Evolutionary conservation across 2,888 invertebrate species (phyloP).

Genomic region (Plagodis pulveraria): DNA sequence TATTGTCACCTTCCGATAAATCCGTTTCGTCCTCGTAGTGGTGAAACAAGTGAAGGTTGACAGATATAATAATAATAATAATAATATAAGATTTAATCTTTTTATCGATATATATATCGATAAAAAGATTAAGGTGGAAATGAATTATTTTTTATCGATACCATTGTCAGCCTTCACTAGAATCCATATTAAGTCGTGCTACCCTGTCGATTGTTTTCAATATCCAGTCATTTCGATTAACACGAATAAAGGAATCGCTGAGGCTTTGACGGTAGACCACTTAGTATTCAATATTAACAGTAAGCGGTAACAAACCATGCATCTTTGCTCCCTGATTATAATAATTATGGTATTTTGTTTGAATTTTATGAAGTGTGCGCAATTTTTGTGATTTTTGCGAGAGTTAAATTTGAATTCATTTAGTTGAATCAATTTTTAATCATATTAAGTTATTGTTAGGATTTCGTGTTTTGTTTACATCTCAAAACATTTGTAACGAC

Average conservation of each 20-base stretch:
- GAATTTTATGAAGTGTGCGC: conserved; percentile 8
- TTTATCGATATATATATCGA: too few relatives aligned
- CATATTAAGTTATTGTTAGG: too few relatives aligned
- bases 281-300: conserved; percentile 63
- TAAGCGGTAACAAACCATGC: conserved; percentile 54
- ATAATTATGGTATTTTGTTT: conserved; percentile 61
- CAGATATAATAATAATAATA: too few relatives aligned
- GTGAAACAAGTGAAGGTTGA: too few relatives aligned
- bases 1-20: too few relatives aligned
- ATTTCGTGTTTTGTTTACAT: too few relatives aligned
- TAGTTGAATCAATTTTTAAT: too few relatives aligned
- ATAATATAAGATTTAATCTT: too few relatives aligned
- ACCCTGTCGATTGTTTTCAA: conserved; percentile 82
- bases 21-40: too few relatives aligned
- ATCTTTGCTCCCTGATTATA: conserved; percentile 70
- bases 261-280: conserved; percentile 69
- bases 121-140: too few relatives aligned
- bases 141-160: conserved; percentile 39
- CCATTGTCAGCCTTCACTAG: conserved; percentile 44
- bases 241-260: conserved; percentile 76
- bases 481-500: too few relatives aligned
- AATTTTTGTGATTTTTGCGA: conserved; percentile 5
- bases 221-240: conserved; percentile 80
- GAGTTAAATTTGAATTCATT: neutral
- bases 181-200: conserved; percentile 69